Evolutionary conservation across 1,140 invertebrate genomes (phyloP).

Genomic region (Cotesia chilonis): DNA sequence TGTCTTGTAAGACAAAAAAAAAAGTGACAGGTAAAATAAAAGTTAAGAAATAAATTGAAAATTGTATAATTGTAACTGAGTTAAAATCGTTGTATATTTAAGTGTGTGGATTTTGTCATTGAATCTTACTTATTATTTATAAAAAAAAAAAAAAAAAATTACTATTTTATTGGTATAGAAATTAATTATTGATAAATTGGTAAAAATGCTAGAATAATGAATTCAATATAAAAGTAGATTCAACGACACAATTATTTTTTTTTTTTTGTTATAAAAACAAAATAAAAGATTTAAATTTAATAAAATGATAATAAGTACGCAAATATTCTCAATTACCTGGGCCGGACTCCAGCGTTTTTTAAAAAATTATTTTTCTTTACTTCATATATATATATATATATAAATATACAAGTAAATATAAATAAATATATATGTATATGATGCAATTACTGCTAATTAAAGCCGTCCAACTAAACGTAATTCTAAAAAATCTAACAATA

Average conservation of each 20-base stretch:
- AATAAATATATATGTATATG: slow-evolving; percentile 65
- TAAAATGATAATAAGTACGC: background rate
- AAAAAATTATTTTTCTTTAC: slow-evolving; percentile 53
- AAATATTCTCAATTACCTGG: slow-evolving; percentile 10
- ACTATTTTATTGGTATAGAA: background rate
- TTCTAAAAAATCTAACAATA: slow-evolving; percentile 51
- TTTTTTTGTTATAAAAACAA: too few species aligned
- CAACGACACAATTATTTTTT: too few species aligned
- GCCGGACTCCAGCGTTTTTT: slow-evolving; percentile 33
- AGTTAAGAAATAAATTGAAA: background rate
- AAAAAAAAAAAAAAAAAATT: background rate
- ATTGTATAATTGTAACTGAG: background rate
- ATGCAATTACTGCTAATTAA: slow-evolving; percentile 63
- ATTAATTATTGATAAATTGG: too few species aligned
- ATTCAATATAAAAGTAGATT: too few species aligned
- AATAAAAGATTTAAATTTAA: too few species aligned
- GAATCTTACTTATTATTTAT: background rate
- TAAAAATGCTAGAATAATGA: too few species aligned
- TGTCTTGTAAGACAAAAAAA: too few species aligned
- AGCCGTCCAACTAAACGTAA: slow-evolving; percentile 58
- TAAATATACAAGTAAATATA: slow-evolving; percentile 32
- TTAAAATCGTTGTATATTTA: too few species aligned
- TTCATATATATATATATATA: slow-evolving; percentile 46
- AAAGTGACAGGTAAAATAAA: too few species aligned
- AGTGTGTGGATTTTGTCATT: slow-evolving; percentile 1